Evolutionary conservation across 1,140 invertebrate genomes (phyloP).

Genomic region (Phymorhynchus buccinoides): DNA sequence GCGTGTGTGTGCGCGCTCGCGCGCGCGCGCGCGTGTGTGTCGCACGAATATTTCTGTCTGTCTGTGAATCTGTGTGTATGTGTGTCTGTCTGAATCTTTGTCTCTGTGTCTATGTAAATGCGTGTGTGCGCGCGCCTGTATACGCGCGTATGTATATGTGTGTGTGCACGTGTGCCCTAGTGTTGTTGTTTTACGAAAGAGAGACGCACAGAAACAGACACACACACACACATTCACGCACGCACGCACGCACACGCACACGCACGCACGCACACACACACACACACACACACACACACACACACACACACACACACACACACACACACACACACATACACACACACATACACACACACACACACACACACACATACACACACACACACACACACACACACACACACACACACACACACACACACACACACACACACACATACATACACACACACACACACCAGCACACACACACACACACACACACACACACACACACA

Average conservation of each 20-base stretch:
- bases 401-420: not conserved
- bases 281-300: not conserved
- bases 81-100: too few species aligned
- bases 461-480: not conserved
- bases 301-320: not conserved
- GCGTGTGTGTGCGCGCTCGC: not conserved
- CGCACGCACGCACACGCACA: not conserved
- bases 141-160: not conserved
- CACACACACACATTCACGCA: not conserved
- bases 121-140: too few species aligned
- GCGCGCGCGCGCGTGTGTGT: too few species aligned
- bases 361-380: slow-evolving; percentile 5
- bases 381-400: not conserved
- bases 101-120: too few species aligned
- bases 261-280: not conserved
- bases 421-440: not conserved
- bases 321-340: not conserved
- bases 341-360: not conserved
- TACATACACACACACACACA: not conserved
- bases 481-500: slow-evolving; percentile 11
- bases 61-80: too few species aligned
- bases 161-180: not conserved
- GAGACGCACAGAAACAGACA: not conserved
- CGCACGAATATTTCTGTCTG: too few species aligned
- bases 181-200: not conserved